phyloP scores from a whole-genome alignment of 2,113 vertebrate genomes.

The Panurus biarmicus region DNA sequence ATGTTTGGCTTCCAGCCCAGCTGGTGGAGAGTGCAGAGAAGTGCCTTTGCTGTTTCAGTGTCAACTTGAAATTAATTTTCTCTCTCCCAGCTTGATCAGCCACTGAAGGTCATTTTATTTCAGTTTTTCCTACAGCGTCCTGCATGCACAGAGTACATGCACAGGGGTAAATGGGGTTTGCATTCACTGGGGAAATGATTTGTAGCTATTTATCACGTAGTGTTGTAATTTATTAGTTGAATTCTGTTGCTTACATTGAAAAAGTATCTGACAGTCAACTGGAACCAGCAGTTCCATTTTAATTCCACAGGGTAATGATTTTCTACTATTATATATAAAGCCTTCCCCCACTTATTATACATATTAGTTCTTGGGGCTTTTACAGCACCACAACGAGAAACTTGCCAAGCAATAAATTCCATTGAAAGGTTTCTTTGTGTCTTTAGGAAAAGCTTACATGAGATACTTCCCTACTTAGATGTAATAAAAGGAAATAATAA shows the following conservation, averaged over 20 bases:
- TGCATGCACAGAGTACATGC: background rate
- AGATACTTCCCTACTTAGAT: conserved; percentile 41
- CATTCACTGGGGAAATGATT: conserved; percentile 36
- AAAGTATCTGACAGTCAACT: conserved; percentile 26
- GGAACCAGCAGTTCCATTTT: conserved; percentile 38
- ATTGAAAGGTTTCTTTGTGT: conserved; percentile 51
- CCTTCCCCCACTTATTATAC: conserved; percentile 11
- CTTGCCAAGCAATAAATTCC: conserved; percentile 50
- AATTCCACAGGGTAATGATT: conserved; percentile 38
- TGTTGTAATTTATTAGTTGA: conserved; percentile 41
- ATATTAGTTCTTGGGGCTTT: conserved; percentile 26
- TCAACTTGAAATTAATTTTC: conserved; percentile 27
- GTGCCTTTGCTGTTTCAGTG: background rate
- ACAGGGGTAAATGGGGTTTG: background rate
- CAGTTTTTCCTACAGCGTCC: background rate
- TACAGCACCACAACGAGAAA: conserved; percentile 21
- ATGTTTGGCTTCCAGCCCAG: background rate
- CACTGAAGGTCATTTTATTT: conserved; percentile 5
- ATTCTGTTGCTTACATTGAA: conserved; percentile 33
- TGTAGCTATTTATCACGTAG: conserved; percentile 28
- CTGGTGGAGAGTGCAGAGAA: background rate
- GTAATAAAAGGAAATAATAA: conserved; percentile 49
- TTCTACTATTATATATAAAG: conserved; percentile 38
- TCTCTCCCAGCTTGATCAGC: conserved; percentile 10
- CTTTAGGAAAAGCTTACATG: conserved; percentile 47